Conservation (phyloP, 2,113 vertebrate genomes). For the Malaclemys terrapin region DNA sequence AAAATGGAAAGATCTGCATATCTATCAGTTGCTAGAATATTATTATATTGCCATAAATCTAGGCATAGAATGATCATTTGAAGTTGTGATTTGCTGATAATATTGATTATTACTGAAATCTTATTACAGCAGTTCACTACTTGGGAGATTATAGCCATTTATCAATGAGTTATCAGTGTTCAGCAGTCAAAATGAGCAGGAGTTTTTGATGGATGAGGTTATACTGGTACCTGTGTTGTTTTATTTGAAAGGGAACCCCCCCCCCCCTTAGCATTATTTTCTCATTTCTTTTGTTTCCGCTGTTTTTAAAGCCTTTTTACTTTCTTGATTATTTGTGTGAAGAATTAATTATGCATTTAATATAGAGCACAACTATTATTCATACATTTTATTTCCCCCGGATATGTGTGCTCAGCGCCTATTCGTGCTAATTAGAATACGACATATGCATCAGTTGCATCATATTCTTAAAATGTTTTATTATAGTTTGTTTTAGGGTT, state of each 20-base stretch:
- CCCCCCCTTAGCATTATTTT: not conserved
- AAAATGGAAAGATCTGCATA: not conserved
- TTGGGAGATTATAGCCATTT: constrained; percentile 18
- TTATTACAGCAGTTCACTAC: not conserved
- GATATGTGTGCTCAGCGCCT: not conserved
- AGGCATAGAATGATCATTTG: not conserved
- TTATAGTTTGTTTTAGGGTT: not conserved
- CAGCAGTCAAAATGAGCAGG: not conserved
- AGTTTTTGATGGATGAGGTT: not conserved
- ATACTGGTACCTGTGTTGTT: not conserved
- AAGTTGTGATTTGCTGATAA: not conserved
- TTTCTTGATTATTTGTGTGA: not conserved
- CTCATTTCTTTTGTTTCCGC: not conserved
- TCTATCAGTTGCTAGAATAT: not conserved
- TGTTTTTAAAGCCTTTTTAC: not conserved
- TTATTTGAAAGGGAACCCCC: not conserved
- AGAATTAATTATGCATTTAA: not conserved
- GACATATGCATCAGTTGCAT: not conserved
- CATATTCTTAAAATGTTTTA: not conserved
- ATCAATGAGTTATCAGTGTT: constrained; percentile 2
- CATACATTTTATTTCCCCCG: not conserved
- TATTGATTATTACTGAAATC: constrained; percentile 12
- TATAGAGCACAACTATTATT: not conserved
- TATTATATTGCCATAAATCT: not conserved
- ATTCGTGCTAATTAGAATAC: not conserved